Evolutionary conservation across 2,888 invertebrate species (phyloP).

Genomic region (Tenodera sinensis): DNA sequence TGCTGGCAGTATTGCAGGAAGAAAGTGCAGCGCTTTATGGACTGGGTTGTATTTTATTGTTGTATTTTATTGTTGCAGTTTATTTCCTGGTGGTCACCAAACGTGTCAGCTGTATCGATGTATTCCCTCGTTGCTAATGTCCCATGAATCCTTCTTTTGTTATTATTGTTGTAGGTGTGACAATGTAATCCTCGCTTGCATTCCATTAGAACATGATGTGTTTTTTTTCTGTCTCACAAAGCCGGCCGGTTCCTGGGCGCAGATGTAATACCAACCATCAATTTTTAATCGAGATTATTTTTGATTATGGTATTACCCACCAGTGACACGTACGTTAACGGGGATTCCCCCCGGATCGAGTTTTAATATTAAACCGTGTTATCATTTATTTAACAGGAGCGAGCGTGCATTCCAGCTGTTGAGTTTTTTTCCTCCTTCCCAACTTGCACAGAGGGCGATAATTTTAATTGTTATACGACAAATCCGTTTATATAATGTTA

Average conservation of each 20-base stretch:
- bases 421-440: background rate
- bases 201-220: background rate
- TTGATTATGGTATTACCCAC: background rate
- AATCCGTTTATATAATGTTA: too few relatives aligned
- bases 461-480: background rate
- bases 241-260: background rate
- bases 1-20: too few relatives aligned
- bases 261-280: background rate
- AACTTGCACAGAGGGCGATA: background rate
- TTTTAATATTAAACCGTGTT: background rate
- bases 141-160: background rate
- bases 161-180: background rate
- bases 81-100: too few relatives aligned
- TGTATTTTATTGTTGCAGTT: too few relatives aligned
- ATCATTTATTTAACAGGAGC: background rate
- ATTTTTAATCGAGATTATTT: background rate
- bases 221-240: background rate
- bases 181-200: background rate
- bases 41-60: too few relatives aligned
- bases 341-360: background rate
- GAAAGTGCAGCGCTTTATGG: too few relatives aligned
- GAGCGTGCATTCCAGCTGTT: background rate
- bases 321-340: background rate
- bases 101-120: background rate
- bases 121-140: background rate